These are phyloP conservation scores for Eulemur mongoz DNA, from an alignment of 2,797 vertebrate species.

Conservation along the genomic window DNA sequence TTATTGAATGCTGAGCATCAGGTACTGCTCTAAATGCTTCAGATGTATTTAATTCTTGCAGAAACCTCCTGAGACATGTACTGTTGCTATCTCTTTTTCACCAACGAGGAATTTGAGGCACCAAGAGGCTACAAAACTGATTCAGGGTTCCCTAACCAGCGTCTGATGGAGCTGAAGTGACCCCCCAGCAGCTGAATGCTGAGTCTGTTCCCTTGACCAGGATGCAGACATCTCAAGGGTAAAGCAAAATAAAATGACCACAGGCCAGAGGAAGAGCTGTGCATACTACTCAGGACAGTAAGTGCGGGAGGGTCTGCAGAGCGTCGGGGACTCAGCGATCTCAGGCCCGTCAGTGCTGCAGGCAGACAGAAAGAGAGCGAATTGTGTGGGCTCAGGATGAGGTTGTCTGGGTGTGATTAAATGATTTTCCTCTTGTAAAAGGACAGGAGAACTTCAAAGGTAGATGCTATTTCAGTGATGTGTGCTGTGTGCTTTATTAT, in stretches of 20 bases:
- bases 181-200: neutral
- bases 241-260: neutral
- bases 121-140: neutral
- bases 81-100: neutral
- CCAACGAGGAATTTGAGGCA: neutral
- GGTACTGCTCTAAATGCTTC: neutral
- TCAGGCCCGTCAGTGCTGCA: neutral
- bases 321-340: neutral
- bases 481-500: slow-evolving; percentile 50
- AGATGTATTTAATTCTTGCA: neutral
- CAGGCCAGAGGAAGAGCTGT: fast-evolving
- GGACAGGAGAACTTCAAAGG: slow-evolving; percentile 50
- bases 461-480: neutral
- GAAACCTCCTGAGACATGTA: neutral
- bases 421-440: slow-evolving; percentile 37
- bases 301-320: slow-evolving; percentile 9
- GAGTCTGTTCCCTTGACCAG: neutral
- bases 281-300: neutral
- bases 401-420: slow-evolving; percentile 71
- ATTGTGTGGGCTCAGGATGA: neutral
- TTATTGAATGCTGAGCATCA: neutral
- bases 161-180: neutral
- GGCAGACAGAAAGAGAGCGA: neutral
- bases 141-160: neutral
- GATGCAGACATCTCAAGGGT: neutral